A percentile compares a stretch with the other conserved stretches of the same genome.
Conservation (phyloP, 2,888 invertebrate genomes). For the Platycnemis pennipes region DNA sequence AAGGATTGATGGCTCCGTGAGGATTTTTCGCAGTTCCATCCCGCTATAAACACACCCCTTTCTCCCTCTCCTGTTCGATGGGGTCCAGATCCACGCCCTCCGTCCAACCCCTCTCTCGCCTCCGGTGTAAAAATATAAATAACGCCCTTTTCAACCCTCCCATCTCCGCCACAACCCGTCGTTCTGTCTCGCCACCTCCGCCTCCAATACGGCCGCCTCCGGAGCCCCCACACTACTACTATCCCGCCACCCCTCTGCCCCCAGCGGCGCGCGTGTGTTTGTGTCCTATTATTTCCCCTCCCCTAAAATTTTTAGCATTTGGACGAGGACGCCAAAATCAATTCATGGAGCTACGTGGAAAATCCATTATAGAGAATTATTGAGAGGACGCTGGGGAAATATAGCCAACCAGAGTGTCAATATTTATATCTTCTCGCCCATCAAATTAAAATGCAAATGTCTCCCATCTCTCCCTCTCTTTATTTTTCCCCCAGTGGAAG, state of each 20-base stretch:
- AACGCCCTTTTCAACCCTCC: background rate
- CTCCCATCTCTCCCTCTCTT: background rate
- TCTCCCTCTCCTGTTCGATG: background rate
- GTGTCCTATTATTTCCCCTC: background rate
- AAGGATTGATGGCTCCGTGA: constrained; percentile 58
- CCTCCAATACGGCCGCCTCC: background rate
- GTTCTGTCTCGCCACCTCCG: background rate
- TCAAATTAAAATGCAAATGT: constrained; percentile 68
- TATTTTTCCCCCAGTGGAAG: background rate
- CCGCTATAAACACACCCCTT: constrained; percentile 55
- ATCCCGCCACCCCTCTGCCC: no score
- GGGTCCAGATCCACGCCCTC: background rate
- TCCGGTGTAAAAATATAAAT: constrained; percentile 13
- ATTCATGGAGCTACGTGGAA: constrained; percentile 62
- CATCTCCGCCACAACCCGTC: background rate
- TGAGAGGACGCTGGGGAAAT: constrained; percentile 63
- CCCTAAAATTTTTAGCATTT: constrained; percentile 48
- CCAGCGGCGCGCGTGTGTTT: no score
- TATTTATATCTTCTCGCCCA: constrained; percentile 65
- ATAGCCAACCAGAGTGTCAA: constrained; percentile 63
- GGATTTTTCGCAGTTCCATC: constrained; percentile 57
- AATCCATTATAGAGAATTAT: constrained; percentile 67
- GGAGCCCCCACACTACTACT: background rate
- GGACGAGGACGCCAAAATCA: constrained; percentile 50
- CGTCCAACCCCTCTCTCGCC: background rate